Percentiles rank a stretch among this genome's conserved stretches.
phyloP scores from a whole-genome alignment of 2,113 vertebrate genomes.

The Patagioenas fasciata region DNA sequence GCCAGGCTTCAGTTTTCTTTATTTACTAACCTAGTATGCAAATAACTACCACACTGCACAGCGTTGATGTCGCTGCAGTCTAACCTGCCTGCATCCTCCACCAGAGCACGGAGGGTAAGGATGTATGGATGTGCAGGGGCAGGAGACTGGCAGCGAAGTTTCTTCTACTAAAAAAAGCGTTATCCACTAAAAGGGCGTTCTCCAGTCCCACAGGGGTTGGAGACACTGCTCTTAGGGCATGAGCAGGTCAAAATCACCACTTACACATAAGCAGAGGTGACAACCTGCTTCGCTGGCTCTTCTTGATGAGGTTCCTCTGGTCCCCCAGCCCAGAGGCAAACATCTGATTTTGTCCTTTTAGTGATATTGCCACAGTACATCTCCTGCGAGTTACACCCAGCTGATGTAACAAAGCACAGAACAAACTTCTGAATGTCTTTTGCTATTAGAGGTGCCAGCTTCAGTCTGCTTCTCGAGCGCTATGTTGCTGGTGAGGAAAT shows the following conservation, averaged over 20 bases:
- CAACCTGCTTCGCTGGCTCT: not conserved
- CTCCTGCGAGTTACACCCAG: not conserved
- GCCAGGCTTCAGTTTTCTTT: not conserved
- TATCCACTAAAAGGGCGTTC: not conserved
- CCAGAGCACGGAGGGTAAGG: not conserved
- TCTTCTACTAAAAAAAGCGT: not conserved
- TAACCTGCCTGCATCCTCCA: not conserved
- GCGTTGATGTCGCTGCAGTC: not conserved
- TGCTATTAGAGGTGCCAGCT: not conserved
- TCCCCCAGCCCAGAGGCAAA: not conserved
- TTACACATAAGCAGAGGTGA: not conserved
- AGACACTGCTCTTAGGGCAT: fast-evolving
- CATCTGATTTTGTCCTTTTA: not conserved
- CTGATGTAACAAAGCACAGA: not conserved
- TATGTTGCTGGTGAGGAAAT: not conserved
- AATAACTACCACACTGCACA: not conserved
- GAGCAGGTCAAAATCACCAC: not conserved
- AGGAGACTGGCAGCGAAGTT: not conserved
- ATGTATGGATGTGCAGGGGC: fast-evolving
- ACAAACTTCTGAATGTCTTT: not conserved
- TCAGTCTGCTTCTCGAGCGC: fast-evolving
- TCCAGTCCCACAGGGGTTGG: not conserved
- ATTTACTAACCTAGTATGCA: not conserved
- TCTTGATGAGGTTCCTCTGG: not conserved
- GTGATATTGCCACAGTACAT: not conserved